A percentile compares a stretch with the other conserved stretches of the same genome.
These are phyloP conservation scores for Melinaea menophilus DNA, from an alignment of 2,888 invertebrate genomes.

Conservation along the genomic window DNA sequence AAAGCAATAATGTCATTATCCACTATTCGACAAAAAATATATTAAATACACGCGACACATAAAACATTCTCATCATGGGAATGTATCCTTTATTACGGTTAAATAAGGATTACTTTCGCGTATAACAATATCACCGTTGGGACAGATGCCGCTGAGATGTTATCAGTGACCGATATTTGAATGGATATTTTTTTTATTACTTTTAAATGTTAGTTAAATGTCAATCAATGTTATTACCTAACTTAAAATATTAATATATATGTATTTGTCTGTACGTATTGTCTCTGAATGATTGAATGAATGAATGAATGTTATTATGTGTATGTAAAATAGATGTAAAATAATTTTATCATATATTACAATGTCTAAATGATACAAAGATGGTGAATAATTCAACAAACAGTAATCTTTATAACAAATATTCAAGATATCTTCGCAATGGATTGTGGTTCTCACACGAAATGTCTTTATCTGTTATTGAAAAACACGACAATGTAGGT, in stretches of 20 bases:
- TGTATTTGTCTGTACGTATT: too few relatives aligned
- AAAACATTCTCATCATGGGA: conserved; percentile 3
- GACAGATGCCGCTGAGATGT: conserved; percentile 21
- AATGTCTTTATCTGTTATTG: background rate
- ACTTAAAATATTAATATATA: too few relatives aligned
- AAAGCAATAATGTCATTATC: conserved; percentile 67
- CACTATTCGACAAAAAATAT: conserved; percentile 52
- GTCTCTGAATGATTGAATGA: too few relatives aligned
- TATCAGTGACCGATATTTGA: conserved; percentile 15
- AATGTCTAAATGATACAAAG: too few relatives aligned
- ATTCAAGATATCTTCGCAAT: background rate
- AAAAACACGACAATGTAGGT: background rate
- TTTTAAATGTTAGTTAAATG: conserved; percentile 8
- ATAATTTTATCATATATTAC: too few relatives aligned
- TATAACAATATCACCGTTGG: background rate
- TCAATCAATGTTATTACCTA: background rate
- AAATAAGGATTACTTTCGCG: background rate
- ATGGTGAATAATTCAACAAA: too few relatives aligned
- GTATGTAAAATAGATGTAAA: too few relatives aligned
- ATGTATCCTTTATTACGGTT: conserved; percentile 2
- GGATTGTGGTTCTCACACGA: background rate
- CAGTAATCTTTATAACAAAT: background rate
- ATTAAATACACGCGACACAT: conserved; percentile 38
- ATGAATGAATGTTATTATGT: too few relatives aligned
- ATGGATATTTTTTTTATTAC: background rate